These are phyloP conservation scores for Pteropus rufus DNA, from an alignment of 2,797 vertebrate species.

Conservation along the genomic window DNA sequence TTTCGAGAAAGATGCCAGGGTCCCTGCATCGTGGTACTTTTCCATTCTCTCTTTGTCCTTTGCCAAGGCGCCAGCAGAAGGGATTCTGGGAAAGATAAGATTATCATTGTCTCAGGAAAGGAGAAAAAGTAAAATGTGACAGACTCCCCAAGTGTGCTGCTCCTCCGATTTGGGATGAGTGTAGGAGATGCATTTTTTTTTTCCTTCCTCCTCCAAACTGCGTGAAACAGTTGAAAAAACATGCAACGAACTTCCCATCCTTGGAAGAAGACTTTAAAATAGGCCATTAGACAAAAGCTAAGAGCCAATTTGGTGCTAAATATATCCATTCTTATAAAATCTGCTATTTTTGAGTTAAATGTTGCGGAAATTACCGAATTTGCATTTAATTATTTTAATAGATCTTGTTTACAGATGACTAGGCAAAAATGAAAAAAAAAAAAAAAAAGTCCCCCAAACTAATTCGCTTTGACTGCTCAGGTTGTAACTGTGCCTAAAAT, in stretches of 20 bases:
- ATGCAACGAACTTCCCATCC: background rate
- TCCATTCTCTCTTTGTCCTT: slow-evolving; percentile 44
- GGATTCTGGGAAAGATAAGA: slow-evolving; percentile 46
- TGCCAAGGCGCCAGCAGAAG: background rate
- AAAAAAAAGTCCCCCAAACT: slow-evolving; percentile 66
- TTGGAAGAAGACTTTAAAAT: slow-evolving; percentile 62
- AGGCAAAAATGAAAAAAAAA: slow-evolving; percentile 71
- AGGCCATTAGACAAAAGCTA: slow-evolving; percentile 68
- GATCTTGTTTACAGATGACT: slow-evolving; percentile 84
- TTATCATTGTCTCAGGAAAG: slow-evolving; percentile 43
- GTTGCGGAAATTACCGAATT: slow-evolving; percentile 80
- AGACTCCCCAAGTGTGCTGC: background rate
- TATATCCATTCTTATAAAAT: slow-evolving; percentile 77
- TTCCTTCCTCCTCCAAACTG: rapidly evolving
- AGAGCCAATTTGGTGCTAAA: slow-evolving; percentile 78
- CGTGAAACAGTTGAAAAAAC: background rate
- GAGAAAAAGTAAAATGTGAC: slow-evolving; percentile 3
- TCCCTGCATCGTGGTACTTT: slow-evolving; percentile 20
- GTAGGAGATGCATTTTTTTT: background rate
- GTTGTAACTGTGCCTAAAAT: slow-evolving; percentile 77
- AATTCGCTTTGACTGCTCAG: slow-evolving; percentile 80
- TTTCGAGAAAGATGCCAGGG: background rate
- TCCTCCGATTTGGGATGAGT: background rate
- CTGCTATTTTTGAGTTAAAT: slow-evolving; percentile 81
- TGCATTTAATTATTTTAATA: slow-evolving; percentile 85